phyloP scores from a whole-genome alignment of 2,888 invertebrate species.

The Caenorhabditis sp. region DNA sequence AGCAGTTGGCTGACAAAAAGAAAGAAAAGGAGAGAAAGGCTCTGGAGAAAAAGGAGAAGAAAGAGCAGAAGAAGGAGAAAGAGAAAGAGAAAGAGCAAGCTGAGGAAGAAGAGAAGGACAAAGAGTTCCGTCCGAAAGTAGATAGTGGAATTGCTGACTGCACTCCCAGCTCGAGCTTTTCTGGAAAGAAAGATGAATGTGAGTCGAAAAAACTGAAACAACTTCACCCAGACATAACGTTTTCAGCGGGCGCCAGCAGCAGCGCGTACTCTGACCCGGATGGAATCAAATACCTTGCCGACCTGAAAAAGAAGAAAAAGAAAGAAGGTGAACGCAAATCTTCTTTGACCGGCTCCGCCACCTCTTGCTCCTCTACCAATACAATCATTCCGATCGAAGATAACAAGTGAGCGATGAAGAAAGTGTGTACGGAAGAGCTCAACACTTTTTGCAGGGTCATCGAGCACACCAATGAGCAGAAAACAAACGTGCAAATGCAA shows the following conservation, averaged over 20 bases:
- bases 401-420: slow-evolving; percentile 31
- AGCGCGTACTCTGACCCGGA: slow-evolving; percentile 15
- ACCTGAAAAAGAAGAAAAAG: slow-evolving; percentile 24
- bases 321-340: slow-evolving; percentile 1
- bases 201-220: background rate
- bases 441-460: no score
- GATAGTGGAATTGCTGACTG: slow-evolving; percentile 49
- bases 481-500: background rate
- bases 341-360: no score
- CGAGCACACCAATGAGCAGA: no score
- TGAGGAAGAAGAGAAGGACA: slow-evolving; percentile 4
- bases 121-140: slow-evolving; percentile 41
- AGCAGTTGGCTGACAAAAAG: slow-evolving; percentile 17
- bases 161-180: slow-evolving; percentile 38
- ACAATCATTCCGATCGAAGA: slow-evolving; percentile 10
- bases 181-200: slow-evolving; percentile 17
- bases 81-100: slow-evolving; percentile 17
- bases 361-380: no score
- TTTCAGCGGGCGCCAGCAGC: slow-evolving; percentile 4
- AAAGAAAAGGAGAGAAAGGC: slow-evolving; percentile 16
- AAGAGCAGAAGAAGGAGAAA: slow-evolving; percentile 17
- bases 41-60: slow-evolving; percentile 22
- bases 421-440: background rate
- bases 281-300: slow-evolving; percentile 35
- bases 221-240: no score